phyloP scores from a whole-genome alignment of 1,140 invertebrate species.

The Neoseiulus cucumeris region DNA sequence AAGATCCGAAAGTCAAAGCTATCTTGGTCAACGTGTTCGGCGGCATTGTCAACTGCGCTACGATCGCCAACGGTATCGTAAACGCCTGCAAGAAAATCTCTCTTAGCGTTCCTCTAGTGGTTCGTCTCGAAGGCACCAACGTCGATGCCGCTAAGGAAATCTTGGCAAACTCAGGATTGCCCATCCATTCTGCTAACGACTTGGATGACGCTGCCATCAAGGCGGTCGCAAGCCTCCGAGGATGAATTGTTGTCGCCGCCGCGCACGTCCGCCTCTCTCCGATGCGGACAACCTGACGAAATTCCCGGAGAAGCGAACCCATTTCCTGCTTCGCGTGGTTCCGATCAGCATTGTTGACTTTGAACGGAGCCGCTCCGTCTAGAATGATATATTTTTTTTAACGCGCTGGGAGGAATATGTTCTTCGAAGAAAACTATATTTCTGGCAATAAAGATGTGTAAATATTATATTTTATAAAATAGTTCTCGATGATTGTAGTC shows the following conservation, averaged over 20 bases:
- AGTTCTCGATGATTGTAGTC: too few relatives aligned
- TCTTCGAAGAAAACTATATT: too few relatives aligned
- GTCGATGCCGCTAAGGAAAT: slow-evolving; percentile 44
- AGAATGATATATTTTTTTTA: too few relatives aligned
- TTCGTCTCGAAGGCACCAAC: slow-evolving; percentile 75
- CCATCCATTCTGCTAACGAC: slow-evolving; percentile 56
- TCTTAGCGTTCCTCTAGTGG: slow-evolving; percentile 67
- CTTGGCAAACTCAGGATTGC: slow-evolving; percentile 55
- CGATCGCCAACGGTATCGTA: slow-evolving; percentile 83
- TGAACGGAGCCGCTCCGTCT: too few relatives aligned
- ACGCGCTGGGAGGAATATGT: too few relatives aligned
- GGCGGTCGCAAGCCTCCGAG: slow-evolving; percentile 39
- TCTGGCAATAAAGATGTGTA: too few relatives aligned
- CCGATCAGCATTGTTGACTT: too few relatives aligned
- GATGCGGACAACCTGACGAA: too few relatives aligned
- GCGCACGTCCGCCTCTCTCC: too few relatives aligned
- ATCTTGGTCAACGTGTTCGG: slow-evolving; percentile 97
- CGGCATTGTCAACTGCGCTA: slow-evolving; percentile 95
- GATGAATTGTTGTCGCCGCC: neutral
- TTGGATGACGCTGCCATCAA: slow-evolving; percentile 79
- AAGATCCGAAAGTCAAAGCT: slow-evolving; percentile 41
- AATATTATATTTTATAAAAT: too few relatives aligned
- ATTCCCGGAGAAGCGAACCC: too few relatives aligned
- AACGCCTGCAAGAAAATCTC: slow-evolving; percentile 57
- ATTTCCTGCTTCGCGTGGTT: too few relatives aligned